phyloP scores from a whole-genome alignment of 1,140 invertebrate species.

The Sycophila sp. region DNA sequence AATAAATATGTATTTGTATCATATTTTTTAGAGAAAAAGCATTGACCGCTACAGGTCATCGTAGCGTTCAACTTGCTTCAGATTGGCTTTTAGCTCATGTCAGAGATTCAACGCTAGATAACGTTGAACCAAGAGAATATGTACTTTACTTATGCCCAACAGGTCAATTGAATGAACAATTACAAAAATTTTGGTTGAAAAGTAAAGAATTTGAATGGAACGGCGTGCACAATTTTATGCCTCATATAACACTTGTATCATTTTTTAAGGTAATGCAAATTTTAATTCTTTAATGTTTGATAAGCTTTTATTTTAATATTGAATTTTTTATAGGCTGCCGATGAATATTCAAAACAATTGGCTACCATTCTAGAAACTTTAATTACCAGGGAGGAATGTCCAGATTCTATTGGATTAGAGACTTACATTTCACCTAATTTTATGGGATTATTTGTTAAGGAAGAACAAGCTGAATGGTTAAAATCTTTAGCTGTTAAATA shows the following conservation, averaged over 20 bases:
- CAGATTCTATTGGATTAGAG: constrained; percentile 76
- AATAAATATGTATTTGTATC: not conserved
- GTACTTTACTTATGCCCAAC: constrained; percentile 87
- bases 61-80: constrained; percentile 85
- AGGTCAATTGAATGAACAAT: constrained; percentile 75
- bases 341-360: constrained; percentile 75
- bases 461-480: constrained; percentile 79
- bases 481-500: constrained; percentile 80
- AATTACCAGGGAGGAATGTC: constrained; percentile 73
- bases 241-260: constrained; percentile 88
- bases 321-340: constrained; percentile 75
- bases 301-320: not conserved
- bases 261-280: constrained; percentile 84
- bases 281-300: constrained; percentile 2
- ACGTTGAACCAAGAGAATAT: constrained; percentile 81
- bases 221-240: constrained; percentile 87
- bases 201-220: constrained; percentile 84
- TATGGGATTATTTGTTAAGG: constrained; percentile 86
- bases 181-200: constrained; percentile 82
- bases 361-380: constrained; percentile 74
- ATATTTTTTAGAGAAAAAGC: constrained; percentile 84
- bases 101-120: constrained; percentile 82
- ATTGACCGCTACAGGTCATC: constrained; percentile 87
- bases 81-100: constrained; percentile 92
- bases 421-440: constrained; percentile 86